phyloP scores from a whole-genome alignment of 2,797 vertebrate species.

The Malurus leucopterus region DNA sequence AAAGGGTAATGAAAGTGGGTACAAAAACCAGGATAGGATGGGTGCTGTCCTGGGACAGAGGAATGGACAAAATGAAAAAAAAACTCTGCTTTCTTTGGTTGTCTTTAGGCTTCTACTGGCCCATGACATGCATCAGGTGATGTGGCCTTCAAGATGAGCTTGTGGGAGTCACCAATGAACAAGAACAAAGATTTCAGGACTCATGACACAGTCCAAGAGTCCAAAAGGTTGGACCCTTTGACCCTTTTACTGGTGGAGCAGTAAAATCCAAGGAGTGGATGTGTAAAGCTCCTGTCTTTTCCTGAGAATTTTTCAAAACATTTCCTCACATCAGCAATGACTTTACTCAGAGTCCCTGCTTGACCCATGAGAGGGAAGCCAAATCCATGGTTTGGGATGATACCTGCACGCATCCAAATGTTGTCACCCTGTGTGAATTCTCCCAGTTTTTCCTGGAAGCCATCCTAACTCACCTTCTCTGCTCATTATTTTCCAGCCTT shows the following conservation, averaged over 20 bases:
- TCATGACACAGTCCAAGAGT: not conserved
- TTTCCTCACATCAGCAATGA: not conserved
- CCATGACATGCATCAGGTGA: not conserved
- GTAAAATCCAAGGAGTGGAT: not conserved
- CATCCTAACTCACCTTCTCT: not conserved
- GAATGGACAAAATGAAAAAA: not conserved
- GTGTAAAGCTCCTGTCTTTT: not conserved
- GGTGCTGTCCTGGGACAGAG: not conserved
- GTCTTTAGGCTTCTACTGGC: not conserved
- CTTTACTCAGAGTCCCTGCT: not conserved
- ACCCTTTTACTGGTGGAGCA: not conserved
- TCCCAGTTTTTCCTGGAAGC: not conserved
- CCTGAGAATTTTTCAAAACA: not conserved
- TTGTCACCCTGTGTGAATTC: not conserved
- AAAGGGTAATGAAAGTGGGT: too few species aligned
- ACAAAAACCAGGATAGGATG: not conserved
- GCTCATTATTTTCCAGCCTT: slow-evolving; percentile 24
- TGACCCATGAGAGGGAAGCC: not conserved
- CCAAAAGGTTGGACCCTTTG: not conserved
- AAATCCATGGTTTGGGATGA: not conserved
- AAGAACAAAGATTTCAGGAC: not conserved
- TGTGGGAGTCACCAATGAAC: not conserved
- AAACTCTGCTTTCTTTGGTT: accelerated
- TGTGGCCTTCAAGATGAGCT: not conserved
- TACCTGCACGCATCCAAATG: not conserved